Conservation (phyloP, 1,140 invertebrate species). For the Lasaia peninsularis region DNA sequence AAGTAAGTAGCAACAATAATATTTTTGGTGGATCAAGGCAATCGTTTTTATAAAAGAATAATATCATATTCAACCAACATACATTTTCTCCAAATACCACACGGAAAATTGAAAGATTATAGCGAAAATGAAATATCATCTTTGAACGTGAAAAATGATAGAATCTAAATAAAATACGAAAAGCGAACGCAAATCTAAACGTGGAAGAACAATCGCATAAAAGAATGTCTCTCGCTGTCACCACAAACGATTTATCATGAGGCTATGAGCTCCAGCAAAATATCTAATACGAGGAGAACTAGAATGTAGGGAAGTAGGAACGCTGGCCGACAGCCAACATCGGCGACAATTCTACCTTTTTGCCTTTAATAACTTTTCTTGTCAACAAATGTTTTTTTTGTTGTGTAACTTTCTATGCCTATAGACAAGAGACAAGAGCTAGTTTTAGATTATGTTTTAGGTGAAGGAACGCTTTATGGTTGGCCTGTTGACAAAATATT, state of each 20-base stretch:
- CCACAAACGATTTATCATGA: constrained; percentile 24
- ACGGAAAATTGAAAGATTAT: too few relatives aligned
- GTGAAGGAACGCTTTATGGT: neutral
- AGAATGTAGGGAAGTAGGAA: constrained; percentile 9
- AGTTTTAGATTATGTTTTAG: neutral
- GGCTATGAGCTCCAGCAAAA: constrained; percentile 22
- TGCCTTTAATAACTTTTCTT: constrained; percentile 28
- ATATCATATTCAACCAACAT: too few relatives aligned
- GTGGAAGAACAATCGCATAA: neutral
- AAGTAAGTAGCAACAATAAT: too few relatives aligned
- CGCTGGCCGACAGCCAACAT: constrained; percentile 35
- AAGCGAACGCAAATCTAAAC: neutral
- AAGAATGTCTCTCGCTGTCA: constrained; percentile 11
- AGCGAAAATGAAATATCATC: too few relatives aligned
- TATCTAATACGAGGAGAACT: constrained; percentile 24
- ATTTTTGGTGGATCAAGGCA: too few relatives aligned
- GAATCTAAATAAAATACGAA: neutral
- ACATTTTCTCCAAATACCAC: too few relatives aligned
- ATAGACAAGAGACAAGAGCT: neutral
- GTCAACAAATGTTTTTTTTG: constrained; percentile 29
- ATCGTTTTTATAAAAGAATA: too few relatives aligned
- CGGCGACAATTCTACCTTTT: constrained; percentile 37
- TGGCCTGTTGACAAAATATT: neutral
- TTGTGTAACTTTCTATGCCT: constrained; percentile 18
- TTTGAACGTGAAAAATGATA: too few relatives aligned